phyloP scores from a whole-genome alignment of 2,113 vertebrate species.

The Lucifuga dentata region DNA sequence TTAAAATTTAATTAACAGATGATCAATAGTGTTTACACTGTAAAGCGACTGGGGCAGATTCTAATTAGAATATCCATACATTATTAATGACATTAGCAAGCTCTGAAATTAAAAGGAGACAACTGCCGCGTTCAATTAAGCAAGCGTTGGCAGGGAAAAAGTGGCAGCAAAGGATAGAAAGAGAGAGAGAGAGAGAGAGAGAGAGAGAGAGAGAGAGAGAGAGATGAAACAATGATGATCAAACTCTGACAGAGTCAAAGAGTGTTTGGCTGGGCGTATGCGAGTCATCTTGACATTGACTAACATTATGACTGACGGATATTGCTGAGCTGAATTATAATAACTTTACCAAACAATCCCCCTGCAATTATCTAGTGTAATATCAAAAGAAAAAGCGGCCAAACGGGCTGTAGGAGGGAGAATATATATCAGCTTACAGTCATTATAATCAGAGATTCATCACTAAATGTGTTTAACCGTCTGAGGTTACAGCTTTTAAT shows the following conservation, averaged over 20 bases:
- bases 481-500: no score
- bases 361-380: conserved; percentile 20
- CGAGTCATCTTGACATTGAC: conserved; percentile 22
- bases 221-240: conserved; percentile 39
- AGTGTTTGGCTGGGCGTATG: conserved; percentile 1
- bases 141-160: conserved; percentile 41
- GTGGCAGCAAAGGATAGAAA: conserved; percentile 31
- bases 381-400: conserved; percentile 8
- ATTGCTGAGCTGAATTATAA: conserved; percentile 36
- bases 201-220: conserved; percentile 31
- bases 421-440: conserved; percentile 1
- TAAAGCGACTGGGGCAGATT: conserved; percentile 78
- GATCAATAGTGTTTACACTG: conserved; percentile 86
- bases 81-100: conserved; percentile 84
- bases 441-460: not conserved
- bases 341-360: conserved; percentile 11
- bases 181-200: conserved; percentile 16
- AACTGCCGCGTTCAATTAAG: conserved; percentile 79
- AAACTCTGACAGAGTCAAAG: conserved; percentile 40
- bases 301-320: conserved; percentile 21
- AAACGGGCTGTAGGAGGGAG: not conserved
- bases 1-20: conserved; percentile 85
- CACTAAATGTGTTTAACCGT: no score
- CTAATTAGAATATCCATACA: conserved; percentile 86
- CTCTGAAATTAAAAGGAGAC: conserved; percentile 83